Conservation (phyloP, 2,888 invertebrate genomes). For the Argyra leucocephala region DNA sequence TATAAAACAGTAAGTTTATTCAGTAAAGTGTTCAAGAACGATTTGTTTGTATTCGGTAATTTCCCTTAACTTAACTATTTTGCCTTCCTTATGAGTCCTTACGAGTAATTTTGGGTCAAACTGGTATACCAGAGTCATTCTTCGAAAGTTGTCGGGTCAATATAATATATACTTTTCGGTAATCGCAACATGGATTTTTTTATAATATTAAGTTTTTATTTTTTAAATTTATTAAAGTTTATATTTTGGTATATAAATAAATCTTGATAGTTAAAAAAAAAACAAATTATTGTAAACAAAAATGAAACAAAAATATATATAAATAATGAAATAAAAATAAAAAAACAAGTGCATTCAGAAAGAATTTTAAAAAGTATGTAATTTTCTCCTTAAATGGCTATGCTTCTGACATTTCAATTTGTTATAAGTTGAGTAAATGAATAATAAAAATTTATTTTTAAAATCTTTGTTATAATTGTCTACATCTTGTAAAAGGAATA, state of each 20-base stretch:
- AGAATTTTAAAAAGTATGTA: not conserved
- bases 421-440: not conserved
- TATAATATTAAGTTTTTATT: not conserved
- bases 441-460: not conserved
- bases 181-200: slow-evolving; percentile 1
- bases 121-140: too few species aligned
- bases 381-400: not conserved
- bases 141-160: not conserved
- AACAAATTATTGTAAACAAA: not conserved
- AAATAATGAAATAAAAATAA: too few species aligned
- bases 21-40: too few species aligned
- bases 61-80: too few species aligned
- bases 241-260: not conserved
- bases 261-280: not conserved
- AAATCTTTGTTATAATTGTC: not conserved
- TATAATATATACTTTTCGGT: not conserved
- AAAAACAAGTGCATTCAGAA: not conserved
- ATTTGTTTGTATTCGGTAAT: too few species aligned
- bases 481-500: not conserved
- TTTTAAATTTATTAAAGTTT: too few species aligned
- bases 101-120: too few species aligned
- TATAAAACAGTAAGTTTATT: too few species aligned
- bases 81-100: too few species aligned
- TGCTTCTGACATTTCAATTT: not conserved
- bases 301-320: not conserved